Conservation (phyloP, 2,797 vertebrate genomes). For the Neostethus bicornis region DNA sequence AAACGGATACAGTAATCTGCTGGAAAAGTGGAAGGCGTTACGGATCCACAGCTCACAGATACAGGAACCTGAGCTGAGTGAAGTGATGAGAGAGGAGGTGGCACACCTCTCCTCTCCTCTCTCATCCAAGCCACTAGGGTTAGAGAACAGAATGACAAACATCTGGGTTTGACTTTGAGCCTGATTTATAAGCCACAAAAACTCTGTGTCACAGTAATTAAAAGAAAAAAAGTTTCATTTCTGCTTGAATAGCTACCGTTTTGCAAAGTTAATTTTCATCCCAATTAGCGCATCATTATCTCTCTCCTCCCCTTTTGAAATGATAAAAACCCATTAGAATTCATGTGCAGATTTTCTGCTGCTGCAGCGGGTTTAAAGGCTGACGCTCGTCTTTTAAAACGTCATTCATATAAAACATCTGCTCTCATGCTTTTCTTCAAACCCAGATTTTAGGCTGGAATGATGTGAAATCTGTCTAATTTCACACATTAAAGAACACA, state of each 20-base stretch:
- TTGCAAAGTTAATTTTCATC: conserved; percentile 33
- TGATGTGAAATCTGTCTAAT: conserved; percentile 11
- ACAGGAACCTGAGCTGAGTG: conserved; percentile 69
- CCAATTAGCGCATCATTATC: conserved; percentile 26
- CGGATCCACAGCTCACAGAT: conserved; percentile 39
- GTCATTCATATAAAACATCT: conserved; percentile 21
- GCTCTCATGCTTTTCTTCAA: conserved; percentile 6
- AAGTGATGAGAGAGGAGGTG: conserved; percentile 27
- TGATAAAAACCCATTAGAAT: conserved; percentile 23
- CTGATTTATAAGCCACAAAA: conserved; percentile 12
- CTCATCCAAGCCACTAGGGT: conserved; percentile 62
- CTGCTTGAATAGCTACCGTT: conserved; percentile 24
- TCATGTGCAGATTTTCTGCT: conserved; percentile 39
- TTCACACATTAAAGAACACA: conserved; percentile 18
- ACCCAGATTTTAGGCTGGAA: conserved; percentile 14
- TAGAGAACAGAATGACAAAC: conserved; percentile 29
- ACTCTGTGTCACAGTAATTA: conserved; percentile 22
- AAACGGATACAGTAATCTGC: conserved; percentile 63
- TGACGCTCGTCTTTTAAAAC: conserved; percentile 14
- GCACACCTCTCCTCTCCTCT: not conserved
- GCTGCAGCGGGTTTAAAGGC: conserved; percentile 42
- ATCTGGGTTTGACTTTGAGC: conserved; percentile 35
- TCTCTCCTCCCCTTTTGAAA: conserved; percentile 16
- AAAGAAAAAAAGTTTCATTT: conserved; percentile 15
- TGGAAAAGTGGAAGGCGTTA: conserved; percentile 58